Base-by-base conservation (phyloP, 2,888 invertebrate species). In the Eupeodes latifasciatus region DNA sequence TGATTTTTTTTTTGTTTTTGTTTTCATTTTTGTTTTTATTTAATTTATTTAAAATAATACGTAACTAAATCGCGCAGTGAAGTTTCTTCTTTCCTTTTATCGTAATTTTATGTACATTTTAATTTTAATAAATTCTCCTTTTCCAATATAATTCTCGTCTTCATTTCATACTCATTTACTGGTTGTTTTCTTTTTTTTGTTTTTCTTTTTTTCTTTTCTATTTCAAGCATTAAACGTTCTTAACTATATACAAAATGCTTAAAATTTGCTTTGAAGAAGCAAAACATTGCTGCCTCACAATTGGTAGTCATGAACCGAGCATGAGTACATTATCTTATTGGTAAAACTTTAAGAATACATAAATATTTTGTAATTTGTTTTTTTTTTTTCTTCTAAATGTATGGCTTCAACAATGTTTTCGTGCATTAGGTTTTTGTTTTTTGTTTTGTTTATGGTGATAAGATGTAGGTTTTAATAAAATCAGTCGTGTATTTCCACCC, bases 401-500 rank as follows among this genome's bases (percentile, higher is more conserved):
- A 87, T 84, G 83, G 87, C 87, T 87, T 66, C 40, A 80, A 82
- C 86, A 79, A 75, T 82, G 80, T 84, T 69, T 74, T 79, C 78
- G 82, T 86, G 86, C 79, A 82, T 74, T 78, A 78, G 78, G 53
- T 47, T 67, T 79, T 57, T 62, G 53, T 59, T 84, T 78, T 27
- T 27, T 27, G 27, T 27, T 27, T 27, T 27, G 27, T 27, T 27
- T 78, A 85, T 71, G 67, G 59, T 85, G 84, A 85, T 75, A 55
- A 72, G 51, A 84, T 40, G 81, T 64, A 75, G 64, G 51, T 62
- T 77, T 78, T 81, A 85, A 85, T 78, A 90, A 78, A 91, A 91
- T 92, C 93, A 93, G 91, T 93, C 92, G 90, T 90, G 90, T 89
- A 92, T 90, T 89, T 94, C 94, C 89, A 95, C 93, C 96, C 97